These are phyloP conservation scores for Cryptotis parvus DNA, from an alignment of 2,113 vertebrate species.

Conservation along the genomic window DNA sequence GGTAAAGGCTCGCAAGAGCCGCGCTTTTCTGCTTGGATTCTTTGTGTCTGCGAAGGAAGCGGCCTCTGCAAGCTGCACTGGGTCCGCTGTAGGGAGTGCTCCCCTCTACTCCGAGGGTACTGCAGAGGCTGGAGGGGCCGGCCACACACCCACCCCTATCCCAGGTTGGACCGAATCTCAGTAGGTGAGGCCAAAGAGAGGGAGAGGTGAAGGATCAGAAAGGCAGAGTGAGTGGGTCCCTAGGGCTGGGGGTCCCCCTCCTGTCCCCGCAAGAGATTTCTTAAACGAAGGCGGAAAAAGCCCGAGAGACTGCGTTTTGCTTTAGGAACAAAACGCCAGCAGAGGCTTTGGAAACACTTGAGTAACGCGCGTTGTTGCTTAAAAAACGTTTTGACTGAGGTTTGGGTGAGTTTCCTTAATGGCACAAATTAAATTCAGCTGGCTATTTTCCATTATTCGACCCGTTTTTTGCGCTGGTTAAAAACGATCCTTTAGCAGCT, in stretches of 20 bases:
- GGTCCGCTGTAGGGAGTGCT: neutral
- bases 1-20: neutral
- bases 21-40: neutral
- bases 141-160: neutral
- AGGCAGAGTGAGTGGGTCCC: neutral
- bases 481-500: conserved; percentile 80
- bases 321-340: conserved; percentile 54
- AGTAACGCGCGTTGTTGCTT: conserved; percentile 52
- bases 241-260: neutral
- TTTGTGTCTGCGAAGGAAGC: neutral
- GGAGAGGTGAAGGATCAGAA: neutral
- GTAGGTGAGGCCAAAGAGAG: no score
- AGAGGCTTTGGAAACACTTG: conserved; percentile 38
- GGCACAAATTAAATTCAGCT: conserved; percentile 83
- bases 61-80: neutral
- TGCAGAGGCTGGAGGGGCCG: no score
- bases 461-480: conserved; percentile 69
- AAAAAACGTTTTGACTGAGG: conserved; percentile 58
- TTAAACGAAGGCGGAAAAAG: neutral
- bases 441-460: conserved; percentile 78
- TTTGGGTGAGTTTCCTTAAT: conserved; percentile 68
- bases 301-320: conserved; percentile 28
- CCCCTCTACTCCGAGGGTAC: neutral
- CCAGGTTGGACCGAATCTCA: no score
- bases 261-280: neutral